phyloP scores from a whole-genome alignment of 1,140 invertebrate genomes.

The Bilobella aurantiaca region DNA sequence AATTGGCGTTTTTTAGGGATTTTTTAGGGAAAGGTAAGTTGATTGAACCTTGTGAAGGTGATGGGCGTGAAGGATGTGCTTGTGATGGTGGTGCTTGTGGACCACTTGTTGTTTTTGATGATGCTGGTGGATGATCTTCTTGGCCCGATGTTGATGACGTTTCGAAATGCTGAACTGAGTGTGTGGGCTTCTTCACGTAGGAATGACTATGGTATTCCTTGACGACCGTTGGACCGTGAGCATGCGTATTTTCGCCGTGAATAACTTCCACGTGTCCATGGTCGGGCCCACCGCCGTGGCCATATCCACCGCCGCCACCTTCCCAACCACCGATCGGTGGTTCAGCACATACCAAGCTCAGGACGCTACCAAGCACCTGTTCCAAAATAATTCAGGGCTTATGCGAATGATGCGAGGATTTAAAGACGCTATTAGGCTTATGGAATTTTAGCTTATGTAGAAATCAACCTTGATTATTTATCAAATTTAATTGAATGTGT shows the following conservation, averaged over 20 bases:
- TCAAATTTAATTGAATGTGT: no score
- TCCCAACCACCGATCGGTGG: not conserved
- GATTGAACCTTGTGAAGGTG: slow-evolving; percentile 12
- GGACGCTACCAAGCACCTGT: not conserved
- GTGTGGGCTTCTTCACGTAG: not conserved
- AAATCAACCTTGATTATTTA: no score
- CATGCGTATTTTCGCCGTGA: not conserved
- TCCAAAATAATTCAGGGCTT: no score
- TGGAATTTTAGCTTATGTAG: no score
- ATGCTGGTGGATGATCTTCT: slow-evolving; percentile 16
- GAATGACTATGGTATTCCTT: slow-evolving; percentile 8
- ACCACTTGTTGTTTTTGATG: slow-evolving; percentile 10
- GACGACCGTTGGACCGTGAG: slow-evolving; percentile 10
- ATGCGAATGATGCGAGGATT: no score
- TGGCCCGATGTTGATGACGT: not conserved
- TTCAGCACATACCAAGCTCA: not conserved
- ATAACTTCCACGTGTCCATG: not conserved
- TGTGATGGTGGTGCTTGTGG: slow-evolving; percentile 12
- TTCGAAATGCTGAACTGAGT: slow-evolving; percentile 7
- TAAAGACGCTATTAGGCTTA: no score
- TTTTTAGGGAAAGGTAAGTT: no score
- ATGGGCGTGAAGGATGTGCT: slow-evolving; percentile 12
- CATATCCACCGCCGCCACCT: not conserved
- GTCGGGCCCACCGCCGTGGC: not conserved
- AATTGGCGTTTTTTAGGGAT: no score